Base-by-base conservation (phyloP, 2,797 vertebrate genomes). In the Rhinophrynus dorsalis region DNA sequence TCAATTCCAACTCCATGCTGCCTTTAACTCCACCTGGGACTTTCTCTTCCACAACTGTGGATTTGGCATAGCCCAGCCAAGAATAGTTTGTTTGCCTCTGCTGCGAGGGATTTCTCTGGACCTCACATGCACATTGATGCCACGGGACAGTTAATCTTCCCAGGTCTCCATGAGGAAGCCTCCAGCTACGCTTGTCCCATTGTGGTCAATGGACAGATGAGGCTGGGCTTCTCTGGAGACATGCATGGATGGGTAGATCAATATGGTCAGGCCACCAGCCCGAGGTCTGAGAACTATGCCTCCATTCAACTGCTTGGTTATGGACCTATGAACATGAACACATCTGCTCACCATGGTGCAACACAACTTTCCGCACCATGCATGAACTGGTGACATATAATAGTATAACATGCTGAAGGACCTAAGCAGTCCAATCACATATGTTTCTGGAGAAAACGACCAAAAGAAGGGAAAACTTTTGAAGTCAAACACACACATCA, bases 21-120 rank as follows among this genome's bases (percentile, higher is more conserved):
- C 96, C 52, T 98, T 98, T 90, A 98, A 98, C 89, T 98, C 97
- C 82, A 98, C 97, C 79, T 89, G 96, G 92, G 97, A 98, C 94
- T 99, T 99, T 93, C 92, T 99, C 54, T 99, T 99, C 86, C 92
- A 96, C 83, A 98, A 98, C 83, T 92, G 96, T 80, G 96, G 96
- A 61, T 99, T 98, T 78, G 96, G 96, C 54, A 96, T 98, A 78
- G 95, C 97, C 95, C 23, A 92, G 93, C 94, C 45, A 95, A 97
- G 75, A 93, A 95, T 83, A 94, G 93, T 79, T 88, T 94, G 55
- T 94, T 95, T 75, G 94, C 93, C 73, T 85, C 86, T 6, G 84
- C 85, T 1, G 91, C 90, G 61, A 95, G 96, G 79, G 92, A 95
- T 84, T 98, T 98, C 82, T 94, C 92, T 60, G 94, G 91, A 78